These are phyloP conservation scores for Pampusana beccarii DNA, from an alignment of 2,113 vertebrate genomes.

Conservation along the genomic window DNA sequence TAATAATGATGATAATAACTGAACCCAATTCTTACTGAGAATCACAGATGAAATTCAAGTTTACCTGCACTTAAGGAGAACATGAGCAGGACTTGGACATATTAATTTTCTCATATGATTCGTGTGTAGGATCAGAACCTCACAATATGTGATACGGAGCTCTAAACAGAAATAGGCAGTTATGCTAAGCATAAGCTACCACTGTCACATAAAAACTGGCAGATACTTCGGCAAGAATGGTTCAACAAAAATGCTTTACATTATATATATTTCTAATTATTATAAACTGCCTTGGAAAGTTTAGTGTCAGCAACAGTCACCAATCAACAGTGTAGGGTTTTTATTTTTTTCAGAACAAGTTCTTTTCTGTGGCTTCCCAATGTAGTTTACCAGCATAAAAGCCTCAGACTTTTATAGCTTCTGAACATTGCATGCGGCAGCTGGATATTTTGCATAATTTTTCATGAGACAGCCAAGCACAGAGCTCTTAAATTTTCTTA, in stretches of 20 bases:
- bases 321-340: neutral
- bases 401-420: neutral
- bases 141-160: neutral
- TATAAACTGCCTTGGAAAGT: neutral
- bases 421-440: neutral
- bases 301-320: neutral
- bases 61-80: neutral
- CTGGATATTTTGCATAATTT: conserved; percentile 29
- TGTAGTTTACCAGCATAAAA: neutral
- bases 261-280: neutral
- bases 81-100: rapidly evolving
- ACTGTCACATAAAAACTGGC: neutral
- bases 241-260: neutral
- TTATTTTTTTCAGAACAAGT: neutral
- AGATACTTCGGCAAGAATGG: neutral
- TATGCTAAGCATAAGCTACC: rapidly evolving
- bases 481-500: neutral
- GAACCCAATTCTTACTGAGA: neutral
- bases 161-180: neutral
- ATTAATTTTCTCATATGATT: neutral
- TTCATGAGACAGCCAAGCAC: neutral
- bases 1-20: neutral
- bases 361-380: neutral
- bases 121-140: neutral
- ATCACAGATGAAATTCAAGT: neutral